A percentile compares a stretch with the other conserved stretches of the same genome.
phyloP scores from a whole-genome alignment of 1,140 invertebrate species.

The Vollenhovia emeryi region DNA sequence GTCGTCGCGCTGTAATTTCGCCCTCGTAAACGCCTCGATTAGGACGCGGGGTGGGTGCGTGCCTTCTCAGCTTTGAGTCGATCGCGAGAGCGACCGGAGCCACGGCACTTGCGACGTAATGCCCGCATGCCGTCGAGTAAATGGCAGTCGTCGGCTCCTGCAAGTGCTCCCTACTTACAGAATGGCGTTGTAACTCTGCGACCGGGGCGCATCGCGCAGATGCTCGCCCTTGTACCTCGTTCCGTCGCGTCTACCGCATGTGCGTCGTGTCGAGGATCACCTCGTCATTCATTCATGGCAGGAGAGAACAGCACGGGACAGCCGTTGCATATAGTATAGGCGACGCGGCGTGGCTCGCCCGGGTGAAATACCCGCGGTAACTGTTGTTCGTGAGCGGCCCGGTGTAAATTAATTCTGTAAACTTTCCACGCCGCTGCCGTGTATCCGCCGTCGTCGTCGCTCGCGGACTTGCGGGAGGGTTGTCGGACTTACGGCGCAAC shows the following conservation, averaged over 20 bases:
- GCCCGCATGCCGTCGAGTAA: conserved; percentile 8
- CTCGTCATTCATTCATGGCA: conserved; percentile 55
- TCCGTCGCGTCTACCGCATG: neutral
- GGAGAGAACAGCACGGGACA: conserved; percentile 39
- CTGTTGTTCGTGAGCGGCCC: conserved; percentile 50
- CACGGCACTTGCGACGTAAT: neutral
- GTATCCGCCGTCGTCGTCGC: conserved; percentile 20
- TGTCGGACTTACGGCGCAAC: conserved; percentile 35
- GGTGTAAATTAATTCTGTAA: conserved; percentile 57
- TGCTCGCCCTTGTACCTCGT: conserved; percentile 13
- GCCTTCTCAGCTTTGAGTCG: neutral
- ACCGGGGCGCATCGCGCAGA: conserved; percentile 5
- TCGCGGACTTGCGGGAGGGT: neutral
- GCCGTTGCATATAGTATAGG: conserved; percentile 28
- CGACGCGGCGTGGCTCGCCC: neutral
- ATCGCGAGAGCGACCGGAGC: neutral
- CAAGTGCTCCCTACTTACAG: conserved; percentile 33
- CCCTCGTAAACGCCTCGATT: neutral
- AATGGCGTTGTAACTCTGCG: conserved; percentile 46
- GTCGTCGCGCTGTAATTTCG: conserved; percentile 1
- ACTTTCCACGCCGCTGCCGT: conserved; percentile 43
- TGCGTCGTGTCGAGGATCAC: conserved; percentile 45
- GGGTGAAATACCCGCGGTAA: conserved; percentile 45
- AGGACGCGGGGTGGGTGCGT: neutral
- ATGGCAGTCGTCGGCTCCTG: conserved; percentile 18